Conservation (phyloP, 35 echinoderm and acorn worm genomes). For the Holothuria glaberrima region DNA sequence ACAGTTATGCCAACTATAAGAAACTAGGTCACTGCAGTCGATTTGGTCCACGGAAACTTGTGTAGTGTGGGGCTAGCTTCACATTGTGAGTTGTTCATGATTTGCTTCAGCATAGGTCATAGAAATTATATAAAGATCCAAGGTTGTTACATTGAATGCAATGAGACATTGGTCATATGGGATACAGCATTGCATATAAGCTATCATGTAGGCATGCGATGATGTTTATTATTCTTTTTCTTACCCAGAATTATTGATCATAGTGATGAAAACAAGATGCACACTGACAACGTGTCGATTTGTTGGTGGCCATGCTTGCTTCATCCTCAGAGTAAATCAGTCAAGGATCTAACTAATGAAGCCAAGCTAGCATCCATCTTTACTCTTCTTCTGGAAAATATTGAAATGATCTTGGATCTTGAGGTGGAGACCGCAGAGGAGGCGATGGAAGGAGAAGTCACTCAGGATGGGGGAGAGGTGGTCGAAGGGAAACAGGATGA, state of each 20-base stretch:
- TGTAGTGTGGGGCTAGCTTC: too few relatives aligned
- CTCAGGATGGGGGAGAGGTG: not conserved
- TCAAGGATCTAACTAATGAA: slow-evolving; percentile 90
- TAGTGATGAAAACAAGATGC: slow-evolving; percentile 83
- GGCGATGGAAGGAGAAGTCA: not conserved
- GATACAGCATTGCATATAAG: too few relatives aligned
- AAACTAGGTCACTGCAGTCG: too few relatives aligned
- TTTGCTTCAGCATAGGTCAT: too few relatives aligned
- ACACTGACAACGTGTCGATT: slow-evolving; percentile 79
- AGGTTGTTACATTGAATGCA: too few relatives aligned
- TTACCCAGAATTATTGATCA: slow-evolving; percentile 77
- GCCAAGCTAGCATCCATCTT: slow-evolving; percentile 76
- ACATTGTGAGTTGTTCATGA: too few relatives aligned
- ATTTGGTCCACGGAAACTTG: too few relatives aligned
- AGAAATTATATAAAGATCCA: too few relatives aligned
- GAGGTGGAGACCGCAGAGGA: not conserved
- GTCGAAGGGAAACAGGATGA: too few relatives aligned
- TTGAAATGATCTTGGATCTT: slow-evolving; percentile 3
- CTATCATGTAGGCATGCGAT: too few relatives aligned
- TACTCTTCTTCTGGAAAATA: slow-evolving; percentile 59
- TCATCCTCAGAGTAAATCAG: slow-evolving; percentile 81
- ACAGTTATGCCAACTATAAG: too few relatives aligned
- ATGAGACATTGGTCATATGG: too few relatives aligned
- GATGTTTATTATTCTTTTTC: not conserved
- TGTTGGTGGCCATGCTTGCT: slow-evolving; percentile 98